Evolutionary conservation across 2,888 invertebrate species (phyloP), one percentile per base, ranked within the genome.

Genomic region (Elmis aenea): DNA sequence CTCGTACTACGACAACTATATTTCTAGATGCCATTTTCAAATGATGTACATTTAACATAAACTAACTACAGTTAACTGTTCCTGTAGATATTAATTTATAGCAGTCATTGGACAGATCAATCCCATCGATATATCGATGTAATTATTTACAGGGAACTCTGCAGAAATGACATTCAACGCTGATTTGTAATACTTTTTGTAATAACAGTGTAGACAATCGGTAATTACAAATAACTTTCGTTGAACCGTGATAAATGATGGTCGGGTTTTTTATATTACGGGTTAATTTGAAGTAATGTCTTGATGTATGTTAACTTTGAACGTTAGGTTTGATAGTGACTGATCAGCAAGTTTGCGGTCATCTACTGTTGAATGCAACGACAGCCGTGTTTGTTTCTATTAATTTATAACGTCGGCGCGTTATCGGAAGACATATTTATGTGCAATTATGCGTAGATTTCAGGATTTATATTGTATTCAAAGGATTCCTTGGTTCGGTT

Each of bases 1-100:
- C 21, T 33, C 33, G 12, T 13, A 26, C 18, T 21, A 26, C 18
- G 26, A 33, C 33, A 26, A 33, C 33, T 26, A 33, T 33, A 33
- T 33, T 26, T 33, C 33, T 33, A 13, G 26, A 33, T 33, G 33
- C 26, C 33, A 30, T 30, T 30, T 30, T 22, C 9, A 22, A 33
- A 18, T 26, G 33, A 33, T 11, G 33, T 20, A 18, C 20, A 33
- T 33, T 26, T 33, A 33, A 33, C 33, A 33, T 33, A 24, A 33
- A 33, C 26, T 21, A 33, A 26, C 33, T 26, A 21, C 33, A 20
- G 26, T 30, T 26, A 26, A 12, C 9, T 33, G 26, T 33, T 33
- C 26, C 22, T 33, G 26, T 26, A 20, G 33, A 2, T 26, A 8
- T 26, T 21, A 33, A 33, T 26, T 33, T 33, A 33, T 26, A 20